Base-by-base conservation (phyloP, 2,888 invertebrate species). In the Eumerus sabulonum region DNA sequence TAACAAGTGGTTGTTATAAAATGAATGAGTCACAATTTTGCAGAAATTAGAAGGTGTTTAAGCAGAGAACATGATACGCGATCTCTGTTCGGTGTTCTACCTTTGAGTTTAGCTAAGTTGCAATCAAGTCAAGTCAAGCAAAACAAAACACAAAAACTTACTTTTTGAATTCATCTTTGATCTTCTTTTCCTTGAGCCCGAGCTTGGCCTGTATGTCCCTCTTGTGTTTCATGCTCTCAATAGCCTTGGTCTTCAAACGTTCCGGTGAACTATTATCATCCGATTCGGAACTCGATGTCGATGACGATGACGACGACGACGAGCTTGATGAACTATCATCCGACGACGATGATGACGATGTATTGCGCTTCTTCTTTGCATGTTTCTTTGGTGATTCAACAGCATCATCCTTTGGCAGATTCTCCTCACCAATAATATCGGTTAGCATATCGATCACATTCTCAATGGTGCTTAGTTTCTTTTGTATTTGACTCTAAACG, bases 391-490 rank as follows among this genome's bases (percentile, higher is more conserved):
- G 72, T 1, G 79, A 73, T 60, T 82, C 81, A 2, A 77, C 63
- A 4, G 56, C 54, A 27, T 76, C 59, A 17, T 83, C 82, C 40
- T 86, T 85, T 0, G 86, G 84, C 9, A 85, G 82, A 40, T 87
- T 87, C 35, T 93, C 93, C 84, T 95, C 94, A 0, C 95, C 95
- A 84, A 96, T 95, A 85, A 96, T 94, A 38, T 94, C 94, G 74
- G 94, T 94, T 84, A 96, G 90, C 94, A 96, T 96, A 86, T 96
- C 96, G 85, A 96, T 94, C 17, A 96, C 95, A 88, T 95, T 95
- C 89, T 93, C 93, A 87, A 96, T 95, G 0, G 95, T 95, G 89
- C 94, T 87, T 48, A 89, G 77, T 84, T 89, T 89, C 82, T 88
- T 88, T 82, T 88, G 86, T 17, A 89, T 89, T 87, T 89, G 89